These are phyloP conservation scores for Lepeophtheirus salmonis DNA, from an alignment of 1,140 invertebrate species.

Conservation along the genomic window DNA sequence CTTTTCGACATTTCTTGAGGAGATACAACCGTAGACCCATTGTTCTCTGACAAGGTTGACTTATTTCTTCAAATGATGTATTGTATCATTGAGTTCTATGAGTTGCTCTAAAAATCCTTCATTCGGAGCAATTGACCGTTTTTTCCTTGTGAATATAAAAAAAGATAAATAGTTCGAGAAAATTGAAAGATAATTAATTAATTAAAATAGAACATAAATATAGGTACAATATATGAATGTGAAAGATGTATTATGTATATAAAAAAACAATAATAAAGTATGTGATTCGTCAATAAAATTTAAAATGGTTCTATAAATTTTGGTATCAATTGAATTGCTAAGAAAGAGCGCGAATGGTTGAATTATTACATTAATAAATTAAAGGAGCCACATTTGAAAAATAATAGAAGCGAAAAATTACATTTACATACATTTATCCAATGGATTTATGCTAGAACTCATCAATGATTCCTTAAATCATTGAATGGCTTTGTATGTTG, in stretches of 20 bases:
- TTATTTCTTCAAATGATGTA: conserved; percentile 4
- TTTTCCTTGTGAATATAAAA: neutral
- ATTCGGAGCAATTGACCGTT: conserved; percentile 13
- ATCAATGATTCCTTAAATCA: too few species aligned
- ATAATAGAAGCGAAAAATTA: too few species aligned
- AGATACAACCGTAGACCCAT: too few species aligned
- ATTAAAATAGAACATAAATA: neutral
- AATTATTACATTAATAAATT: too few species aligned
- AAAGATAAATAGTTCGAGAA: neutral
- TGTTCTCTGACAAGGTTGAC: too few species aligned
- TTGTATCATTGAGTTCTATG: conserved; percentile 13
- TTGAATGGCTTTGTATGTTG: too few species aligned
- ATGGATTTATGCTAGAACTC: too few species aligned
- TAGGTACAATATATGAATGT: neutral
- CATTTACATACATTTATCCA: too few species aligned
- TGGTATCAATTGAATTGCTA: too few species aligned
- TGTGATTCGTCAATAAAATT: neutral
- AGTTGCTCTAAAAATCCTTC: conserved; percentile 15
- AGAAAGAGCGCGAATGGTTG: too few species aligned
- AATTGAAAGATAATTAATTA: neutral
- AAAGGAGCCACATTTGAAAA: too few species aligned
- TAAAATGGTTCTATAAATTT: neutral
- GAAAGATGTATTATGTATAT: neutral
- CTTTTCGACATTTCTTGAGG: too few species aligned
- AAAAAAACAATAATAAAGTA: neutral